Conservation (phyloP, 64 coral and sea anemone genomes). For the Pocillopora damicornis region DNA sequence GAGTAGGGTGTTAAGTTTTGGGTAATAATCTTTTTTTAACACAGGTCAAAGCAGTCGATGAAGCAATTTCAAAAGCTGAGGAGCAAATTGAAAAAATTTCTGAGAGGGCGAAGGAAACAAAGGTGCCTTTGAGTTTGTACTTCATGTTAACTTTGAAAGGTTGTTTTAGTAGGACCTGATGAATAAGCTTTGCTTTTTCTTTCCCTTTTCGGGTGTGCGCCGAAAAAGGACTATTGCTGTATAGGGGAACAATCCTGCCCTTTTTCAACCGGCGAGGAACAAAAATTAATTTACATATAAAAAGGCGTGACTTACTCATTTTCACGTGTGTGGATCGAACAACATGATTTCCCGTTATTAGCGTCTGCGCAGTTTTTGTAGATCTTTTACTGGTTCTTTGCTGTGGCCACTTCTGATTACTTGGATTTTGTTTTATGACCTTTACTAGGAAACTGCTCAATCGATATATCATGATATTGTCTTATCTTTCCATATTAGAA, state of each 20-base stretch:
- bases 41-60: conserved; percentile 77
- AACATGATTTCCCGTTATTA: not conserved
- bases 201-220: no score
- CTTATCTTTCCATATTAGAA: conserved; percentile 45
- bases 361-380: not conserved
- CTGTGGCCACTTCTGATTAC: not conserved
- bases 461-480: not conserved
- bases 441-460: not conserved
- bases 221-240: no score
- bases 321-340: not conserved
- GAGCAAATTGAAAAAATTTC: conserved; percentile 52
- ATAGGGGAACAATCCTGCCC: no score
- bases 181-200: not conserved
- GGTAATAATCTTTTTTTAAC: not conserved
- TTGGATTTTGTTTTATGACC: not conserved
- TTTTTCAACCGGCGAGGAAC: no score
- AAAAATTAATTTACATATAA: no score
- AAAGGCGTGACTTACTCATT: no score
- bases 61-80: conserved; percentile 62
- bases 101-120: conserved; percentile 63
- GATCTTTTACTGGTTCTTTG: not conserved
- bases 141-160: not conserved
- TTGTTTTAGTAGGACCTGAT: not conserved
- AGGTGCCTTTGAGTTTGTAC: conserved; percentile 30
- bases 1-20: not conserved